Base-by-base conservation (phyloP, 2,888 invertebrate genomes). In the Campoplex nolae region DNA sequence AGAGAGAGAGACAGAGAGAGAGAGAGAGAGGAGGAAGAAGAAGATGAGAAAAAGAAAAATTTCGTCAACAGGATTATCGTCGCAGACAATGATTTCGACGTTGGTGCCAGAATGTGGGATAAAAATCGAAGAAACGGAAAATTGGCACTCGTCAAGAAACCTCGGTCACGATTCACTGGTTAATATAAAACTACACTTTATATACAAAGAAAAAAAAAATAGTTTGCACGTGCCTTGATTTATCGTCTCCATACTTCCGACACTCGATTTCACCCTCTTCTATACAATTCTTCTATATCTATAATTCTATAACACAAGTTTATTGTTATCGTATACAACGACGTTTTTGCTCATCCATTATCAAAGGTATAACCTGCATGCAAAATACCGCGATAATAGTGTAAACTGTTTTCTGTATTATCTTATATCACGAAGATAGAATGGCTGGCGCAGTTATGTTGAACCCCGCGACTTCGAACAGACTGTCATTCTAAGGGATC, bases 401-500 rank as follows among this genome's bases (percentile, higher is more conserved):
- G 11, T 23, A 62, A 58, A 48, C 42, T 45, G 9, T 74, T 54
- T 81, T 67, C 54, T 62, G 38, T 32, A 51, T 65, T 76, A 76
- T 67, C 51, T 73, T 79, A 54, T 81, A 78, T 62, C 77, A 58
- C 65, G 32, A 48, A 38, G 85, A 51, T 71, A 68, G 62, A 28
- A 62, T 68, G 48, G 23, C 67, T 76, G 54, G 77, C 23, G 23
- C 51, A 73, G 70, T 76, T 85, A 77, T 83, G 84, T 87, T 85
- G 79, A 83, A 76, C 71, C 75, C 76, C 88, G 90, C 88, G 89
- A 89, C 88, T 89, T 89, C 85, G 86, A 82, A 88, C 88, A 89
- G 90, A 92, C 92, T 93, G 92, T 90, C 91, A 90, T 90, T 91
- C 88, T 86, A 78, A 84, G 88, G 89, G 89, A 90, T 90, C 88